phyloP scores from a whole-genome alignment of 2,888 invertebrate genomes.

The Cephus pulcher region DNA sequence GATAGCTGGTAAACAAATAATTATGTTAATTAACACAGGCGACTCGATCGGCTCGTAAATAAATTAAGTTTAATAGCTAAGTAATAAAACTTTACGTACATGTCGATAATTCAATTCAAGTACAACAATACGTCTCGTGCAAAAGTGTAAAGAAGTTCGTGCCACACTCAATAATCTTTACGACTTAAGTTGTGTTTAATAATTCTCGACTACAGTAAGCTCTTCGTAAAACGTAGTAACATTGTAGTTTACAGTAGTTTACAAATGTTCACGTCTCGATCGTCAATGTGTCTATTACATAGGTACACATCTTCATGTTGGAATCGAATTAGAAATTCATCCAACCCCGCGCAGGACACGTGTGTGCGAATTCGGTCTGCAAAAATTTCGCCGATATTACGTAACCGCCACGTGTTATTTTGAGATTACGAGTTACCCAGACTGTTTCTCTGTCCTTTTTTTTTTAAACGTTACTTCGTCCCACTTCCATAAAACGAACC shows the following conservation, averaged over 20 bases:
- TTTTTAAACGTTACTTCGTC: constrained; percentile 16
- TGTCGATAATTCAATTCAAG: constrained; percentile 57
- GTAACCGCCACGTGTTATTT: too few species aligned
- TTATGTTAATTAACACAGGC: constrained; percentile 39
- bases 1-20: too few species aligned
- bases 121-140: constrained; percentile 66
- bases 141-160: constrained; percentile 66
- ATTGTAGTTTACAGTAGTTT: constrained; percentile 67
- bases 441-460: background rate
- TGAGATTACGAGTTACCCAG: too few species aligned
- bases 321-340: constrained; percentile 44
- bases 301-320: constrained; percentile 53
- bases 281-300: constrained; percentile 57
- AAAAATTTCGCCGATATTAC: too few species aligned
- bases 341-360: too few species aligned
- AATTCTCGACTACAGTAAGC: constrained; percentile 66
- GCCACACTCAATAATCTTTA: constrained; percentile 62
- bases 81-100: constrained; percentile 66
- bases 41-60: constrained; percentile 58
- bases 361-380: too few species aligned
- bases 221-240: constrained; percentile 67
- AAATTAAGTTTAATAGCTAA: constrained; percentile 65
- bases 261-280: constrained; percentile 59
- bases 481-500: constrained; percentile 19
- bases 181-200: constrained; percentile 61